Evolutionary conservation across 1,140 invertebrate genomes (phyloP).

Genomic region (Lerema accius): DNA sequence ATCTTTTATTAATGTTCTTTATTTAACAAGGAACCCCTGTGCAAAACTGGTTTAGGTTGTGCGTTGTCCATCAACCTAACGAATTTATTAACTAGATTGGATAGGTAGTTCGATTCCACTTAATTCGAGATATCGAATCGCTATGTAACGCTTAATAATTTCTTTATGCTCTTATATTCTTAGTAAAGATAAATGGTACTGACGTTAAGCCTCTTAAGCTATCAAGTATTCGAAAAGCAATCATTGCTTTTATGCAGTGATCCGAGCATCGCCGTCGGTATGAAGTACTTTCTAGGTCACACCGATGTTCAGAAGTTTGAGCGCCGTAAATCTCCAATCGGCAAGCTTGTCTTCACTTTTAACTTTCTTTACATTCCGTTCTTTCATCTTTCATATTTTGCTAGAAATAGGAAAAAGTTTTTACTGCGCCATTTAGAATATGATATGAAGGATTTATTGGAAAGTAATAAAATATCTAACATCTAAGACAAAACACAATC

Average conservation of each 20-base stretch:
- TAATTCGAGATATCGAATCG: neutral
- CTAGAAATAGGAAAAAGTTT: neutral
- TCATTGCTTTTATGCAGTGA: constrained; percentile 2
- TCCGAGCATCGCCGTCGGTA: neutral
- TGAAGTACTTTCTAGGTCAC: constrained; percentile 10
- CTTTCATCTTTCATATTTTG: neutral
- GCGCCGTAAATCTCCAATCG: constrained; percentile 17
- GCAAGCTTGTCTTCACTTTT: constrained; percentile 20
- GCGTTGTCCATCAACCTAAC: too few species aligned
- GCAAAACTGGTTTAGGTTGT: too few species aligned
- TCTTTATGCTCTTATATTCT: neutral
- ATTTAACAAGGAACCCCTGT: too few species aligned
- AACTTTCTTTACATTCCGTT: constrained; percentile 1
- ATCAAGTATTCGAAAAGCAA: constrained; percentile 7
- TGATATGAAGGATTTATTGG: too few species aligned
- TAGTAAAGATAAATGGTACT: neutral
- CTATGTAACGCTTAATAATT: too few species aligned
- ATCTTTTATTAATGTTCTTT: too few species aligned
- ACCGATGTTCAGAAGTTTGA: constrained; percentile 6
- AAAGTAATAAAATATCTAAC: too few species aligned
- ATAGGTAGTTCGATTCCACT: too few species aligned
- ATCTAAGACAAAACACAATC: too few species aligned
- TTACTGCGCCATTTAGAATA: too few species aligned
- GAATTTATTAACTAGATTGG: too few species aligned
- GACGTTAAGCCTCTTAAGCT: constrained; percentile 7